A percentile compares a stretch with the other conserved stretches of the same genome.
Evolutionary conservation across 1,140 invertebrate species (phyloP).

Genomic region (Panulirus ornatus): DNA sequence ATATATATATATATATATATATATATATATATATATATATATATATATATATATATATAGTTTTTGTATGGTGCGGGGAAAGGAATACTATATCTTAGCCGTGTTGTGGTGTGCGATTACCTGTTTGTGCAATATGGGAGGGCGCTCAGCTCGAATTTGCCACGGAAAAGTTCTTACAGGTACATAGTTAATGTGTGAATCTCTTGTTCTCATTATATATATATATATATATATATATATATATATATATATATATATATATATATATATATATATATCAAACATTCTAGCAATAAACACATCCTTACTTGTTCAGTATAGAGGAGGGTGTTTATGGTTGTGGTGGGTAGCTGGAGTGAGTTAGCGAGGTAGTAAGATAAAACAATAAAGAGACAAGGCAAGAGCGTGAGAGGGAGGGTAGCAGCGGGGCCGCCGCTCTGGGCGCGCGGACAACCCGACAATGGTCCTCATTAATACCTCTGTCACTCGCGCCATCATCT

Average conservation of each 20-base stretch:
- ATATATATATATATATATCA: conserved; percentile 38
- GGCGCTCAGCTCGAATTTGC: too few species aligned
- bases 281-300: too few species aligned
- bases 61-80: too few species aligned
- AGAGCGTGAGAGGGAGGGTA: background rate
- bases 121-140: too few species aligned
- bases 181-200: too few species aligned
- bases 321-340: background rate
- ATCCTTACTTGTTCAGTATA: too few species aligned
- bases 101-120: too few species aligned
- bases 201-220: background rate
- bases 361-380: background rate
- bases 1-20: conserved; percentile 10
- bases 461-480: conserved; percentile 60
- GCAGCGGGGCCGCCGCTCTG: background rate
- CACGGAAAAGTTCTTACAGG: too few species aligned
- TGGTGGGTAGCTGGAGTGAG: background rate
- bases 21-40: conserved; percentile 37
- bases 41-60: conserved; percentile 42
- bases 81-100: too few species aligned
- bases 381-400: background rate
- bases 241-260: conserved; percentile 39
- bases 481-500: conserved; percentile 42
- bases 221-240: background rate
- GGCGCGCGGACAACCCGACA: conserved; percentile 40